phyloP scores from a whole-genome alignment of 2,797 vertebrate species.

The Tapirus indicus region DNA sequence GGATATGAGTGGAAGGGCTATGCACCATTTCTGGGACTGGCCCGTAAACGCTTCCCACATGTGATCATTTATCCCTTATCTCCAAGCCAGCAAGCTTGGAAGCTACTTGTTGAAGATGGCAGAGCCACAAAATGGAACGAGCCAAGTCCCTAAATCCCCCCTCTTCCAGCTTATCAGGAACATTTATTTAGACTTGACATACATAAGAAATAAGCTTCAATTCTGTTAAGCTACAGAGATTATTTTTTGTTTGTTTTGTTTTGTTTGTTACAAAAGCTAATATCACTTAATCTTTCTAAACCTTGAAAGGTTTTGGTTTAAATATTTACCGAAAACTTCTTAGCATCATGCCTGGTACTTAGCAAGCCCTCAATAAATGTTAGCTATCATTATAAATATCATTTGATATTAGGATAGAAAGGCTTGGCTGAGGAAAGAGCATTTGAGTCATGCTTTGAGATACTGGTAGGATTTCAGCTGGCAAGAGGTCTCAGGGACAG shows the following conservation, averaged over 20 bases:
- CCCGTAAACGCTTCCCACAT: background rate
- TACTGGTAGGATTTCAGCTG: background rate
- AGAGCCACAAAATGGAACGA: background rate
- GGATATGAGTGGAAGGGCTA: background rate
- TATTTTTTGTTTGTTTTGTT: conserved; percentile 34
- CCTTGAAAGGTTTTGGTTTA: conserved; percentile 25
- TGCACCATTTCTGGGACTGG: background rate
- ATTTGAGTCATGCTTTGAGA: background rate
- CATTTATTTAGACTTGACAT: background rate
- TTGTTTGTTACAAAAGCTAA: conserved; percentile 15
- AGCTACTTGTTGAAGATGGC: background rate
- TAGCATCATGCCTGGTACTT: background rate
- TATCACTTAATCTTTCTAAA: conserved; percentile 36
- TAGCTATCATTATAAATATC: conserved; percentile 58
- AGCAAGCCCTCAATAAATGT: conserved; percentile 55
- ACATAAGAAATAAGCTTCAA: background rate
- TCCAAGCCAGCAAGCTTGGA: background rate
- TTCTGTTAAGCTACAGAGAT: background rate
- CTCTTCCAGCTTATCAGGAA: background rate
- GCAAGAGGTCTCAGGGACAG: background rate
- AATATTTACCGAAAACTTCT: conserved; percentile 54
- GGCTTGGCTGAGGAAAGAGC: conserved; percentile 20
- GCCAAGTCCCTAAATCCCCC: background rate
- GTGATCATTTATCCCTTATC: background rate
- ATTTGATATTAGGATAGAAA: background rate